These are phyloP conservation scores for Discoglossus pictus DNA, from an alignment of 2,797 vertebrate genomes.

Conservation along the genomic window DNA sequence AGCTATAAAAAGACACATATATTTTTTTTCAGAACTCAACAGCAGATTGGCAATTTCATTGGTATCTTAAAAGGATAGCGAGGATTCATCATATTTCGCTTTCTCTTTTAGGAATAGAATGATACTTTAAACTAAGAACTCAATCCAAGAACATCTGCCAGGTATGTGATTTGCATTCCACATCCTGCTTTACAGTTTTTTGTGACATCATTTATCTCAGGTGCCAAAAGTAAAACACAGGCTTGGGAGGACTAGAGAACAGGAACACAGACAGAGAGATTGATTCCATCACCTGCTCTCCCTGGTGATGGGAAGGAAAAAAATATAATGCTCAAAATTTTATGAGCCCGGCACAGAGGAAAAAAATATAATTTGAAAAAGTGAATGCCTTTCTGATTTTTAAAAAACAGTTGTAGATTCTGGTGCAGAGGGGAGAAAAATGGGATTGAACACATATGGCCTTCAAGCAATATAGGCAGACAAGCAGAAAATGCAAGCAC, in stretches of 20 bases:
- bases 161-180: conserved; percentile 38
- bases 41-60: conserved; percentile 32
- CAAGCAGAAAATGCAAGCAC: conserved; percentile 40
- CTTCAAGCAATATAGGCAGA: conserved; percentile 43
- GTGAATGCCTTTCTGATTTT: conserved; percentile 16
- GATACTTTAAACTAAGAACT: conserved; percentile 28
- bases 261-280: conserved; percentile 19
- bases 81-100: conserved; percentile 19
- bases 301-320: neutral
- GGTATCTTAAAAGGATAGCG: conserved; percentile 7
- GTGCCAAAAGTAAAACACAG: conserved; percentile 16
- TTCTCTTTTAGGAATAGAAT: conserved; percentile 27
- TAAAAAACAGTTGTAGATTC: conserved; percentile 36
- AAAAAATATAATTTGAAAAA: conserved; percentile 10
- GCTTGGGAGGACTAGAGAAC: conserved; percentile 12
- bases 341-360: neutral
- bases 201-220: conserved; percentile 32
- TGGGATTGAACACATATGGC: conserved; percentile 26
- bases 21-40: no score
- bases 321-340: neutral
- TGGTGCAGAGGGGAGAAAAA: conserved; percentile 20
- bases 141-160: conserved; percentile 37
- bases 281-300: conserved; percentile 17
- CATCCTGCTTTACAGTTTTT: conserved; percentile 30
- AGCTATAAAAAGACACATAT: no score